These are phyloP conservation scores for Lerema accius DNA, from an alignment of 1,140 invertebrate species.

Conservation along the genomic window DNA sequence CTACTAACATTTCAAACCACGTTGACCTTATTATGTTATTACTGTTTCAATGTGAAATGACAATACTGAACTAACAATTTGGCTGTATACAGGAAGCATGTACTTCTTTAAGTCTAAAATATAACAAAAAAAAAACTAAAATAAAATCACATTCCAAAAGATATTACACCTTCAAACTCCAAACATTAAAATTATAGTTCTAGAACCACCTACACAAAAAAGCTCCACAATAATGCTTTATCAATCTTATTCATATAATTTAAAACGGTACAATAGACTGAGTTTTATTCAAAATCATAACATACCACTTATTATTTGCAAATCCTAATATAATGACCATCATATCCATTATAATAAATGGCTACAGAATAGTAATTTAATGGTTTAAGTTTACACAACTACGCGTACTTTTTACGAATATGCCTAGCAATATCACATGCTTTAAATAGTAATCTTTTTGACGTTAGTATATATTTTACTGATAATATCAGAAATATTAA, in stretches of 20 bases:
- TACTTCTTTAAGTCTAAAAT: neutral
- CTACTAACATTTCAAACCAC: neutral
- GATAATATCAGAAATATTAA: no score
- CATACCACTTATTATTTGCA: no score
- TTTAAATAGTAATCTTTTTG: no score
- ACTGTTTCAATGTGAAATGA: neutral
- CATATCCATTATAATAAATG: no score
- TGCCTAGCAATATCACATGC: no score
- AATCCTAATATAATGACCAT: no score
- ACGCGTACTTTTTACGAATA: neutral
- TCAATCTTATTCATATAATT: neutral
- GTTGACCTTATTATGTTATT: neutral
- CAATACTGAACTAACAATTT: neutral
- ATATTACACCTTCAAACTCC: neutral
- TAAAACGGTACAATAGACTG: neutral
- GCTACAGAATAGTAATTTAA: no score
- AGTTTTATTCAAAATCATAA: no score
- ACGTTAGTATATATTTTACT: no score
- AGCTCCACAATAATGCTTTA: neutral
- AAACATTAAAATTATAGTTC: neutral
- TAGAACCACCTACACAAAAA: neutral
- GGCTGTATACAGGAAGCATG: neutral
- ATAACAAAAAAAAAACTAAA: neutral
- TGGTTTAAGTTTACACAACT: neutral
- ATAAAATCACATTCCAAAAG: neutral